Base-by-base conservation (phyloP, 2,113 vertebrate genomes). In the Uropsilus gracilis region DNA sequence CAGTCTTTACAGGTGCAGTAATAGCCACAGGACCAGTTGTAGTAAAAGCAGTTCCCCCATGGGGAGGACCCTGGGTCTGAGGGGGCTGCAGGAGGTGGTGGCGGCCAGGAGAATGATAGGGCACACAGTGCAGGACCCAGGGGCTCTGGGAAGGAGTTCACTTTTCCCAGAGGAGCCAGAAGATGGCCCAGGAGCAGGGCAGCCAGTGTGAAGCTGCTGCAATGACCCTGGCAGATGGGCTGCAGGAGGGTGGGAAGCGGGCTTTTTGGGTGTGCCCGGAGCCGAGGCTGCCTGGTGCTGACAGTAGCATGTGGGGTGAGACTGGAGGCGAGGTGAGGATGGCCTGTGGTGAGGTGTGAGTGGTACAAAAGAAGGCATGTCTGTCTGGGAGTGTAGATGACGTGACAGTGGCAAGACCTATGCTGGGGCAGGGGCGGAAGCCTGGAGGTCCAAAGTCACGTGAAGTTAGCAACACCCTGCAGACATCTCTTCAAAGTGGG, bases 171-270 rank as follows among this genome's bases (percentile, higher is more conserved):
- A 86, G 91, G 69, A 86, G 75, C 39, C 66, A 9, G 77, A 71
- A 61, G 72, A 71, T 8, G 50, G 50, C 0, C 28, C 0, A 0
- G 32, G 53, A 42, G 26, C 53, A 16, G 46, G 77, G 32, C 0
- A 10, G 50, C 72, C 20, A 16, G 42, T 5, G 14, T 16, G 5
- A 34, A 44, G 72, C 16, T 4, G 8, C 37, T 14, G 32, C 18
- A 48, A 16, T 2, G 7, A 28, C 16, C 37, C 10, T 6, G 20
- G 26, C 18, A 17, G 5, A 22, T 7, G 6, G 26, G 34, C 37
- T 42, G 24, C 26, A 4, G 53, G 86, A 13, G 14, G 44, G 50
- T 12, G 50, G 8, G 48, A 17, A 20, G 39, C 0, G 0, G 48
- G 50, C 46, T 0, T 3, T 6, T 46, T 28, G 11, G 55, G 6